Percentiles rank a stretch among this genome's conserved stretches.
phyloP scores from a whole-genome alignment of 1,140 invertebrate genomes.

The Protaetia brevitarsis region DNA sequence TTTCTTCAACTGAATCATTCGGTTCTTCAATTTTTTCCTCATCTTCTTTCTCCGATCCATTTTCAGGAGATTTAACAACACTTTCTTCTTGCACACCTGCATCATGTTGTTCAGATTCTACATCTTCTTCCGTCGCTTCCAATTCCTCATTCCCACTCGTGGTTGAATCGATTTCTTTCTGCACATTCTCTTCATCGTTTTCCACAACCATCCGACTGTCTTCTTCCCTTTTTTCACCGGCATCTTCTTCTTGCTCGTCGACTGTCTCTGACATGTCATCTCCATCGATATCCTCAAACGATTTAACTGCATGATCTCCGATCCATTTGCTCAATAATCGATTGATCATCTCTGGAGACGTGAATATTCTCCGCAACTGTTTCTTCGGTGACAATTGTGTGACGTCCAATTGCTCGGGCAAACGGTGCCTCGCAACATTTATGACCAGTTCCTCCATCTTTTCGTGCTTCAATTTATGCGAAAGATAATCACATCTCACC shows the following conservation, averaged over 20 bases:
- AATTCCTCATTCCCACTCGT: not conserved
- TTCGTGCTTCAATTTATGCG: not conserved
- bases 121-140: not conserved
- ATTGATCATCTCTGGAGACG: not conserved
- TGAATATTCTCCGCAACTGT: not conserved
- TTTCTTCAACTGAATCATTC: not conserved
- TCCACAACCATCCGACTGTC: not conserved
- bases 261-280: not conserved
- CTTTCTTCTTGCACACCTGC: not conserved
- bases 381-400: not conserved
- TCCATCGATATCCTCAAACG: not conserved
- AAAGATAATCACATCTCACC: not conserved
- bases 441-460: not conserved
- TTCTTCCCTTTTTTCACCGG: not conserved
- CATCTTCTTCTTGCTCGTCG: not conserved
- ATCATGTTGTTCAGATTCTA: not conserved
- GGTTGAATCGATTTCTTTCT: too few relatives aligned
- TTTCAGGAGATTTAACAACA: not conserved
- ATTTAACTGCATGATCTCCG: not conserved
- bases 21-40: not conserved
- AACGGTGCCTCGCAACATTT: not conserved
- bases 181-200: not conserved
- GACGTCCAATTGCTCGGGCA: not conserved
- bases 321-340: not conserved
- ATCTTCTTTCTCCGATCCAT: not conserved